Percentiles rank a stretch among this genome's conserved stretches.
phyloP scores from a whole-genome alignment of 2,888 invertebrate genomes.

The Panopea generosa region DNA sequence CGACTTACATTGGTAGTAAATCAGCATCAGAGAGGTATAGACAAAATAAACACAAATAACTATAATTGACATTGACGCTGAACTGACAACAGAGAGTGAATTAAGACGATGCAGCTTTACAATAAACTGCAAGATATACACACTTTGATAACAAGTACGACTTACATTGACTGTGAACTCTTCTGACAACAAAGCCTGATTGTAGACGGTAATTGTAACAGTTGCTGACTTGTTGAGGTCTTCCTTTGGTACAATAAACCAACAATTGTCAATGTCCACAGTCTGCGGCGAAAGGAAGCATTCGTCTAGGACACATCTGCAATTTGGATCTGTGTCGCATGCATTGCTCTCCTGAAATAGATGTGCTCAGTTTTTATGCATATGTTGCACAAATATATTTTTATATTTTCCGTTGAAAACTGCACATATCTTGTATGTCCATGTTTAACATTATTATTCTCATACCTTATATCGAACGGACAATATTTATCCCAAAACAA shows the following conservation, averaged over 20 bases:
- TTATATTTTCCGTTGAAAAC: not conserved
- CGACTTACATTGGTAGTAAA: too few relatives aligned
- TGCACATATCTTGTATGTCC: too few relatives aligned
- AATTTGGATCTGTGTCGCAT: slow-evolving; percentile 20
- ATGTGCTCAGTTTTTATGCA: not conserved
- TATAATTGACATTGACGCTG: too few relatives aligned
- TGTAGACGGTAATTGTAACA: slow-evolving; percentile 25
- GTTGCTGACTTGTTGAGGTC: slow-evolving; percentile 22
- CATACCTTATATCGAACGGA: too few relatives aligned
- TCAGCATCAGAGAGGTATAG: too few relatives aligned
- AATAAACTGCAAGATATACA: too few relatives aligned
- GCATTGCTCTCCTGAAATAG: slow-evolving; percentile 16
- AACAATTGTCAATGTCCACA: slow-evolving; percentile 63
- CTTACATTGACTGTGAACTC: slow-evolving; percentile 17
- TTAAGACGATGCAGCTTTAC: too few relatives aligned
- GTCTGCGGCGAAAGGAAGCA: slow-evolving; percentile 33
- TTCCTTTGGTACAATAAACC: slow-evolving; percentile 58
- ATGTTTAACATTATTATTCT: too few relatives aligned
- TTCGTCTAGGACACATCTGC: slow-evolving; percentile 23
- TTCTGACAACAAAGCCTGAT: slow-evolving; percentile 23
- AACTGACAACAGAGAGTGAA: too few relatives aligned
- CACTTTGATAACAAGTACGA: not conserved
- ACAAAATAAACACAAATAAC: too few relatives aligned
- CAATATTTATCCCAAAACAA: too few relatives aligned
- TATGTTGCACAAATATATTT: not conserved